These are phyloP conservation scores for Gastracanthus pulcherrimus DNA, from an alignment of 2,888 invertebrate species.

Conservation along the genomic window DNA sequence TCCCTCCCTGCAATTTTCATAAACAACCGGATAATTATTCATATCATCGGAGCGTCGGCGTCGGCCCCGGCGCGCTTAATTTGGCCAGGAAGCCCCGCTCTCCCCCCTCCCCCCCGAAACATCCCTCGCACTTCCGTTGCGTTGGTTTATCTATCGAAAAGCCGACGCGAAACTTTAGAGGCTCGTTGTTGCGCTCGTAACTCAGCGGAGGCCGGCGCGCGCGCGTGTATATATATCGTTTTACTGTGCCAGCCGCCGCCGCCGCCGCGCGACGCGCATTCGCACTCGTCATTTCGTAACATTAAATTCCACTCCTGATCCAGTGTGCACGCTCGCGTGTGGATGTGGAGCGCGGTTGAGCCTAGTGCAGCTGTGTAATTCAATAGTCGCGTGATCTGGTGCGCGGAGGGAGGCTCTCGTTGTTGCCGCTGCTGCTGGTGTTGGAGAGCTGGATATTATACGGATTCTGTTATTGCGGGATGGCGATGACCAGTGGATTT, in stretches of 20 bases:
- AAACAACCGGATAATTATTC: slow-evolving; percentile 40
- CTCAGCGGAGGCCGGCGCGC: slow-evolving; percentile 8
- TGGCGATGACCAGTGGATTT: no score
- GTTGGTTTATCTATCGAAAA: slow-evolving; percentile 18
- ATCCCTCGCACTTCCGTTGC: not conserved
- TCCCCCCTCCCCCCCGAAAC: not conserved
- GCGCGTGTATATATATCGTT: not conserved
- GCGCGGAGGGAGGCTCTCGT: no score
- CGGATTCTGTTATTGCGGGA: slow-evolving; percentile 20
- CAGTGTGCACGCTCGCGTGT: not conserved
- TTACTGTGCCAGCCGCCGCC: not conserved
- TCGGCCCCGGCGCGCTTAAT: not conserved
- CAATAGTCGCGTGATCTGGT: not conserved
- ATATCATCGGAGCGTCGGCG: not conserved
- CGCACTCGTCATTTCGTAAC: slow-evolving; percentile 40
- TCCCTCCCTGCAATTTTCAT: slow-evolving; percentile 36
- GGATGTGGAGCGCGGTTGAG: no score
- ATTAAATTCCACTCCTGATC: slow-evolving; percentile 39
- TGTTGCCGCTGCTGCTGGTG: no score
- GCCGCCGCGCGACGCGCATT: not conserved
- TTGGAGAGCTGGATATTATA: no score
- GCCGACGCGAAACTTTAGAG: slow-evolving; percentile 25
- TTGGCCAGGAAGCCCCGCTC: not conserved
- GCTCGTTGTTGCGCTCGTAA: slow-evolving; percentile 37
- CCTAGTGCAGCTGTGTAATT: slow-evolving; percentile 7